Percentiles rank a stretch among this genome's conserved stretches.
Conservation (phyloP, 2,113 vertebrate genomes). For the Crotalus horridus region DNA sequence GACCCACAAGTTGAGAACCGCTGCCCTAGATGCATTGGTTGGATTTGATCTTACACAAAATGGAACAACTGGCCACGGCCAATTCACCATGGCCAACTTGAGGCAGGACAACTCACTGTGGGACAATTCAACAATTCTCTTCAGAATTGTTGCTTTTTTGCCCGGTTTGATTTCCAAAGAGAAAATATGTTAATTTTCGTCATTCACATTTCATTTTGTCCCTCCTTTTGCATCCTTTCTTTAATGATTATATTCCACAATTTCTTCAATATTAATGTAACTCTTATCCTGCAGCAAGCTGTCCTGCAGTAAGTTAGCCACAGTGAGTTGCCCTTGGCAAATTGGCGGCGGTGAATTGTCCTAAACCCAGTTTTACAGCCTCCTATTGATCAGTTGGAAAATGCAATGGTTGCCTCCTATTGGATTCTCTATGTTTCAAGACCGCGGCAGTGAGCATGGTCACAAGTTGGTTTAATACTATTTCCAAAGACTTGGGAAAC, state of each 20-base stretch:
- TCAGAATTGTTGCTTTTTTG: too few relatives aligned
- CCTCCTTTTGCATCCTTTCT: not conserved
- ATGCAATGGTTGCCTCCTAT: not conserved
- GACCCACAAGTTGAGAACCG: too few relatives aligned
- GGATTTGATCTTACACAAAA: not conserved
- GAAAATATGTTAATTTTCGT: not conserved
- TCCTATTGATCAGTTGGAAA: not conserved
- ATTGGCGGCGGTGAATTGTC: not conserved
- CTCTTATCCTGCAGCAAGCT: not conserved
- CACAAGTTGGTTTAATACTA: not conserved
- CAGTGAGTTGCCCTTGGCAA: too few relatives aligned
- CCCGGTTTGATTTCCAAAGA: too few relatives aligned
- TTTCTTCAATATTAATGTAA: not conserved
- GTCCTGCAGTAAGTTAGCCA: not conserved
- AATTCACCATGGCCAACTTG: too few relatives aligned
- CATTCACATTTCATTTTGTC: not conserved
- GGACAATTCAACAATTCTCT: not conserved
- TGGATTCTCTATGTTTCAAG: not conserved
- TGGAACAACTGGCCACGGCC: not conserved
- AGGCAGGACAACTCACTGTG: too few relatives aligned
- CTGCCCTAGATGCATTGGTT: not conserved
- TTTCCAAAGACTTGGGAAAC: not conserved
- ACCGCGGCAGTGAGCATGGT: not conserved
- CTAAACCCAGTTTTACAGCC: not conserved
- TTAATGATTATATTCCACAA: not conserved